Evolutionary conservation across 1,140 invertebrate species (phyloP).

Genomic region (Plodia interpunctella): DNA sequence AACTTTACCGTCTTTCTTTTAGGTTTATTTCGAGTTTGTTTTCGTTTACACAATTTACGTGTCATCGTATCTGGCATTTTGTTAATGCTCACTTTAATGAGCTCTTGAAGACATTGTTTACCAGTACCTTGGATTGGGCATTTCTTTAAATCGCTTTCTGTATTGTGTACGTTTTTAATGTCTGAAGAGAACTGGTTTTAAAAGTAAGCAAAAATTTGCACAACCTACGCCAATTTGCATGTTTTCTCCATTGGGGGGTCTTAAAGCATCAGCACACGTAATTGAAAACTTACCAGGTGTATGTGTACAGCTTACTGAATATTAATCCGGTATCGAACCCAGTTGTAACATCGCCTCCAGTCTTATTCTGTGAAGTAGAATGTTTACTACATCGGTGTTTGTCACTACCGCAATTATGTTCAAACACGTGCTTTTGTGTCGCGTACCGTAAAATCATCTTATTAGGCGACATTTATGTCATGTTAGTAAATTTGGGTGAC

Average conservation of each 20-base stretch:
- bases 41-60: not conserved
- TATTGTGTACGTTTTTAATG: not conserved
- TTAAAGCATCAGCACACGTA: constrained; percentile 2
- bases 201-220: constrained; percentile 2
- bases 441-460: no score
- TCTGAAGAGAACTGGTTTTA: not conserved
- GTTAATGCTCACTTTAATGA: not conserved
- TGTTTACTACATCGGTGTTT: not conserved
- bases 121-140: not conserved
- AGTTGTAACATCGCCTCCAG: not conserved
- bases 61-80: not conserved
- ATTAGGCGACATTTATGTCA: no score
- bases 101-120: not conserved
- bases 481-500: not conserved
- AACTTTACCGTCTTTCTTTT: constrained; percentile 1
- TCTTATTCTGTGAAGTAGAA: not conserved
- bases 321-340: not conserved
- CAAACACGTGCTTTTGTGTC: not conserved
- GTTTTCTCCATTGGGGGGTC: not conserved
- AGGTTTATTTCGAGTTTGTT: not conserved
- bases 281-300: not conserved
- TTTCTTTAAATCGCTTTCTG: not conserved
- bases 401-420: not conserved
- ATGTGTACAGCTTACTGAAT: not conserved
- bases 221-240: not conserved